A percentile compares a stretch with the other conserved stretches of the same genome.
These are phyloP conservation scores for Cynaeus angustus DNA, from an alignment of 2,888 invertebrate genomes.

Conservation along the genomic window DNA sequence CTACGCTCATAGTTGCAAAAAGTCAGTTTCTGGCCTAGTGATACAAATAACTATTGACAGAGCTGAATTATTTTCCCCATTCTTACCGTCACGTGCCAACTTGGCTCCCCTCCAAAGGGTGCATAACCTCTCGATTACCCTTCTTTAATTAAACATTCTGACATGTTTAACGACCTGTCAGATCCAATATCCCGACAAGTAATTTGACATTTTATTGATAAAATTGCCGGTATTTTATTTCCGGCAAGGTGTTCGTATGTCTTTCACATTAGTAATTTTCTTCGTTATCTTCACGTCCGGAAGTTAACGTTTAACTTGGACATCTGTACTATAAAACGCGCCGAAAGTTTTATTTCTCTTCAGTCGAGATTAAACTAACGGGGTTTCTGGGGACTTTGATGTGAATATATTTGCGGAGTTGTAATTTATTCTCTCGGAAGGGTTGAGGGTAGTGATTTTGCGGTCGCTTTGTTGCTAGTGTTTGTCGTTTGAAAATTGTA, in stretches of 20 bases:
- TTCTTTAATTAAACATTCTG: slow-evolving; percentile 33
- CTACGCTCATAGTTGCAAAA: no score
- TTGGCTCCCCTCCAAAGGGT: neutral
- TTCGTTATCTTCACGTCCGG: neutral
- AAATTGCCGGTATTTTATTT: slow-evolving; percentile 10
- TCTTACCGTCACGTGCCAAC: slow-evolving; percentile 5
- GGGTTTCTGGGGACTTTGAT: neutral
- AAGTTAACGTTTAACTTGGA: no score
- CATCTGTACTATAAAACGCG: no score
- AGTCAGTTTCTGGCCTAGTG: no score
- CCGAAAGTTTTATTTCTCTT: no score
- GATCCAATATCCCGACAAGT: neutral
- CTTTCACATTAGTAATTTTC: slow-evolving; percentile 12
- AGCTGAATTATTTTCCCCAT: neutral
- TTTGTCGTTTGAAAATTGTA: neutral
- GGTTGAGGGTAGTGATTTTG: slow-evolving; percentile 8
- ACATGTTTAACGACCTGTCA: slow-evolving; percentile 31
- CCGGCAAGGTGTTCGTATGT: slow-evolving; percentile 20
- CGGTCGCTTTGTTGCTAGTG: neutral
- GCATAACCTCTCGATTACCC: slow-evolving; percentile 21
- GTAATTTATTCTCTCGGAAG: neutral
- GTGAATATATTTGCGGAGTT: neutral
- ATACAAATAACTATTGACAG: no score
- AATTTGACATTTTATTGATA: slow-evolving; percentile 29
- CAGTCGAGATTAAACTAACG: neutral